Evolutionary conservation across 1,140 invertebrate species (phyloP), one percentile per base, ranked within the genome.

Genomic region (Sycophila sp.): DNA sequence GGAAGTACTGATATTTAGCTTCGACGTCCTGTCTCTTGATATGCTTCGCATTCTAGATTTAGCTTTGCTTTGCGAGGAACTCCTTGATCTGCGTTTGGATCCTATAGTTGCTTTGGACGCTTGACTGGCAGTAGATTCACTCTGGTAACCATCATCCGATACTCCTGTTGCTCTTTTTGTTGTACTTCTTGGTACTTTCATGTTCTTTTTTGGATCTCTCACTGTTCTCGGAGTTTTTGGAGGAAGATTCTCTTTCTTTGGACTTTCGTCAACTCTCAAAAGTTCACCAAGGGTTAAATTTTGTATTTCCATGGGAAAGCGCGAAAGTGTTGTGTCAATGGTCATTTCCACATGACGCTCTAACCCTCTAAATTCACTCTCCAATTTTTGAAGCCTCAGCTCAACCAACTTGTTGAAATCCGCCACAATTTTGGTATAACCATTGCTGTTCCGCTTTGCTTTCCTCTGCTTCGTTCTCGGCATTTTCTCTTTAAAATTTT

Each of bases 381-480:
- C 70, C n/a, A 80, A 24, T 19, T 78, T 83, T 6, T 60, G 62
- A 17, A 78, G 49, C 30, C 65, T 68, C 1, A 77, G 15, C 19
- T 75, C 51, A 0, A 70, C 53, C 34, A 83, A 76, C 32, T 72
- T 77, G 24, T 82, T 78, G 22, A 82, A 83, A 55, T 85, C 80
- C 47, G 71, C 69, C 1, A 78, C 47, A 19, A 80, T 47, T 26
- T 76, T 60, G 7, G 80, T 75, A 38, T 30, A 51, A 11, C 80
- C 80, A 6, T 10, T 19, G 42, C 0, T 73, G 22, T 4, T 19
- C 51, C 22, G 51, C 13, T 45, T 69, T 74, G 7, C 24, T 26
- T 65, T 78, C 78, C 4, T 69, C 58, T 56, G 56, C 26, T 73
- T 77, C 55, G 81, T 83, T 24, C 81, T 76, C 8, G 81, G 80